Conservation (phyloP, 2,113 vertebrate species). For the Brienomyrus brachyistius region DNA sequence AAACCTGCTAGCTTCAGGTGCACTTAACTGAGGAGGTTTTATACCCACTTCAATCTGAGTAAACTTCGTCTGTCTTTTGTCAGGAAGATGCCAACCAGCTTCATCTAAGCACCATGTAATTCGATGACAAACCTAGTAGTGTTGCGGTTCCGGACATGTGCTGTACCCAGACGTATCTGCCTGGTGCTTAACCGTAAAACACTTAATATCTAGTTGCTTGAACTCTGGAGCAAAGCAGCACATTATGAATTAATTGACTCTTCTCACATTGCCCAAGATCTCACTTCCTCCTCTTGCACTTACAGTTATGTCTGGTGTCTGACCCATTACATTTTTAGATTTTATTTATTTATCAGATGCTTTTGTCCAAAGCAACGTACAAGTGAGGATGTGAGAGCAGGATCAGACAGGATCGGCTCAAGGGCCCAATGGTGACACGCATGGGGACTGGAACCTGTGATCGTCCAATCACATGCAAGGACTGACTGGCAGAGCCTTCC, state of each 20-base stretch:
- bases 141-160: not conserved
- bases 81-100: not conserved
- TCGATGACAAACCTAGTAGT: not conserved
- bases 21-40: not conserved
- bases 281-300: not conserved
- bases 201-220: not conserved
- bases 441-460: not conserved
- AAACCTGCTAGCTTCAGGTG: not conserved
- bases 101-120: not conserved
- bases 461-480: not conserved
- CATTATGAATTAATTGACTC: not conserved
- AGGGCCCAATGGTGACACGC: not conserved
- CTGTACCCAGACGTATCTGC: not conserved
- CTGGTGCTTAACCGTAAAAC: not conserved
- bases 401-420: not conserved
- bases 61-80: not conserved
- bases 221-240: not conserved
- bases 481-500: not conserved
- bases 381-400: not conserved
- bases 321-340: not conserved
- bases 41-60: not conserved
- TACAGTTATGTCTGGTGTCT: not conserved
- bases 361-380: not conserved
- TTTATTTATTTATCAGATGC: not conserved
- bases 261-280: not conserved